Base-by-base conservation (phyloP, 2,888 invertebrate genomes). In the Automeris io region DNA sequence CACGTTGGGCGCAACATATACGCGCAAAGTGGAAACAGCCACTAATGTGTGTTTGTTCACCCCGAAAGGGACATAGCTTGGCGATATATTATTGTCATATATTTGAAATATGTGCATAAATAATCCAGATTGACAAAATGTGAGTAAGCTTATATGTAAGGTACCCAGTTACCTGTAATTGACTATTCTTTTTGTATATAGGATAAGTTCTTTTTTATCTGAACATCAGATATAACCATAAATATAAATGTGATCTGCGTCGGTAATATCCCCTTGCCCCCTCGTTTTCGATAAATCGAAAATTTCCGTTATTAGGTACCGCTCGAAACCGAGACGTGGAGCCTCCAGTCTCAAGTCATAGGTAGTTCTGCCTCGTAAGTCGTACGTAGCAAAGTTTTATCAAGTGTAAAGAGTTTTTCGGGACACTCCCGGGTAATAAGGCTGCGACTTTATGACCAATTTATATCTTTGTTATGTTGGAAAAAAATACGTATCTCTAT, bases 351-450 rank as follows among this genome's bases (percentile, higher is more conserved):
- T 26, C 7, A n/a, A 16, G 13, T 16, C 46, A 49, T 43, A 49
- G 39, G 40, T 47, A 40, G 39, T 41, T 40, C 31, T 33, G 32
- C 49, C 43, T 36, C 39, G n/a, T n/a, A n/a, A n/a, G n/a, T n/a
- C n/a, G 16, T 29, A 45, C 52, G 59, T 57, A 59, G 52, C 61
- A 61, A 72, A 69, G 61, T 66, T 70, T 69, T 70, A 68, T 71
- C 67, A 65, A 60, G 51, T 63, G 57, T 62, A 61, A 64, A 66
- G 65, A 66, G 57, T 61, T 66, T 59, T 57, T 53, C 51, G 57
- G 51, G 57, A 57, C 57, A 55, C 56, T 58, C 25, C 49, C 33
- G 35, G 34, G 61, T 61, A 65, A 65, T 72, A 74, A 66, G 66
- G 54, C 50, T 45, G 8, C 38, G 60, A 61, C 56, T 70, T 69